Base-by-base conservation (phyloP, 2,113 vertebrate species). In the Mustela lutreola region DNA sequence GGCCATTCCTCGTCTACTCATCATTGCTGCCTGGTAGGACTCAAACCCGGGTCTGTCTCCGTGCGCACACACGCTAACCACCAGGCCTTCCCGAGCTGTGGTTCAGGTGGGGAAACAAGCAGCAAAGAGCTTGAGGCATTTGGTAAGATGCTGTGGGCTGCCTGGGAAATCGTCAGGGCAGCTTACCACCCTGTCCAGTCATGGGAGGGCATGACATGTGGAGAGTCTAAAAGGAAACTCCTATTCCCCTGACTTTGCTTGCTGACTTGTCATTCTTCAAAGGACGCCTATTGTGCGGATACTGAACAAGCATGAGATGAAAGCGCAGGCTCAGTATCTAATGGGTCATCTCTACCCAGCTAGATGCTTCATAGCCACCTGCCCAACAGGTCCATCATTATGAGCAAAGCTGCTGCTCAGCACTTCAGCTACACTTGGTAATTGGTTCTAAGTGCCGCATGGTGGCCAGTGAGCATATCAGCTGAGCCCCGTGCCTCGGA, bases 391-490 rank as follows among this genome's bases (percentile, higher is more conserved):
- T 18, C 84, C 8, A 0, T 81, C 76, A n/a, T 78, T 33, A 67
- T 8, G 14, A 78, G 42, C 39, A 21, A 84, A 70, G 1, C 67
- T 24, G 39, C 75, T 0, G 5, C 81, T 88, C 86, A 48, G 86
- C 76, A 19, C 24, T 26, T 1, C 15, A 3, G 0, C 24, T 36
- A 14, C 53, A 2, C 60, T 19, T 0, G 18, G 62, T 4, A 1
- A 2, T 15, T 33, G 11, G 33, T 16, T 10, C 92, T 31, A 4
- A 39, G 50, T 11, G 42, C 36, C 18, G 0, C 0, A 0, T 6
- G 56, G 9, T 10, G 39, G 10, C 53, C 48, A 0, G 26, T 0
- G 0, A 76, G 63, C 8, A 26, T 12, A 4, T 4, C 16, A 0
- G 12, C 63, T 9, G 1, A 8, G 24, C 79, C 56, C 11, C 2